Evolutionary conservation across 2,888 invertebrate species (phyloP).

Genomic region (Fragum whitleyi): DNA sequence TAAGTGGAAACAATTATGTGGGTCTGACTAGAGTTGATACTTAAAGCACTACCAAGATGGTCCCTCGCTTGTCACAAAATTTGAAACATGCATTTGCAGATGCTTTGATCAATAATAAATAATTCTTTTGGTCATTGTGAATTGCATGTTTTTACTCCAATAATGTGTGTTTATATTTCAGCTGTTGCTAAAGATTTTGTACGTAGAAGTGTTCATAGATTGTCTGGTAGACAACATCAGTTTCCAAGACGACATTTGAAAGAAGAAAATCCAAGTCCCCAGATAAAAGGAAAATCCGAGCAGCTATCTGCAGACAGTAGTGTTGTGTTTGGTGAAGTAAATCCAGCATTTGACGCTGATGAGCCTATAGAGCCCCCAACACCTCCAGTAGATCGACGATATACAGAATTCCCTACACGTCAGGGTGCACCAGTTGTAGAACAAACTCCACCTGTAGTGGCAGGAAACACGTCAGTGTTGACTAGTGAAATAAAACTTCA

Average conservation of each 20-base stretch:
- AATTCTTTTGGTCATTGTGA: too few species aligned
- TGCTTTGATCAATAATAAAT: too few species aligned
- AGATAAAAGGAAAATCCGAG: slow-evolving; percentile 49
- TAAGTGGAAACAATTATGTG: too few species aligned
- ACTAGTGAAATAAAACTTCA: slow-evolving; percentile 56
- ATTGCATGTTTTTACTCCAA: too few species aligned
- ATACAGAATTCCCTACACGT: slow-evolving; percentile 64
- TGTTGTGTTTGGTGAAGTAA: slow-evolving; percentile 60
- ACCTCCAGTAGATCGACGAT: slow-evolving; percentile 53
- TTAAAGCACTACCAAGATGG: too few species aligned
- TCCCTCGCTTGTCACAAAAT: too few species aligned
- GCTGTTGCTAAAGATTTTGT: slow-evolving; percentile 69
- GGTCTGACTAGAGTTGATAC: too few species aligned
- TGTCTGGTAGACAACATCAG: slow-evolving; percentile 62
- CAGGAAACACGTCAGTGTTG: slow-evolving; percentile 30
- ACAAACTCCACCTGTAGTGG: neutral
- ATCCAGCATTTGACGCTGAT: slow-evolving; percentile 56
- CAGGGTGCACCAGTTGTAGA: slow-evolving; percentile 21
- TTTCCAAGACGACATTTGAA: slow-evolving; percentile 54
- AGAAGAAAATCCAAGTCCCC: slow-evolving; percentile 61
- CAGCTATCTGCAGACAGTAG: slow-evolving; percentile 64
- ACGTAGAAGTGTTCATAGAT: slow-evolving; percentile 65
- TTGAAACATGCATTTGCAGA: too few species aligned
- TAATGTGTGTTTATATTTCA: too few species aligned
- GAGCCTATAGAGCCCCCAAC: slow-evolving; percentile 49